Conservation (phyloP, 2,797 vertebrate species). For the Arremon brunneinucha region DNA sequence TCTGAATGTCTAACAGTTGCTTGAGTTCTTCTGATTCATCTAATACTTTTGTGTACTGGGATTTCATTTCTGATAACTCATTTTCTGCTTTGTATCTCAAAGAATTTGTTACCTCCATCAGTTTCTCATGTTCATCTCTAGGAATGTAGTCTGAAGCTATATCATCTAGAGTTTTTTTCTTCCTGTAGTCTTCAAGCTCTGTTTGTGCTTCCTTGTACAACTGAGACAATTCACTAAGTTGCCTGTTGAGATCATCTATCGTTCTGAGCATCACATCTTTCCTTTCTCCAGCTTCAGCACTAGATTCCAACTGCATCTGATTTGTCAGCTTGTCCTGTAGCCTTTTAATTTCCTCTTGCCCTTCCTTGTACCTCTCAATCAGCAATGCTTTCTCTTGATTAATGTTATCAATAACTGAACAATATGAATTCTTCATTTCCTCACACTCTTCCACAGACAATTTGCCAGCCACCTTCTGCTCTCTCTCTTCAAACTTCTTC, state of each 20-base stretch:
- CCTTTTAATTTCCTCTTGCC: slow-evolving; percentile 88
- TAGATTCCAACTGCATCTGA: slow-evolving; percentile 79
- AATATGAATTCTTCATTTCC: slow-evolving; percentile 78
- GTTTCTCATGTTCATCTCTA: slow-evolving; percentile 79
- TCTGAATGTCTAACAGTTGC: slow-evolving; percentile 82
- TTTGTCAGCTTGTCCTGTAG: slow-evolving; percentile 87
- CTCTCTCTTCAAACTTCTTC: slow-evolving; percentile 75
- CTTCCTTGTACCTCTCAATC: slow-evolving; percentile 85
- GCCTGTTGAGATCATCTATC: slow-evolving; percentile 85
- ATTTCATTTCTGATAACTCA: slow-evolving; percentile 76
- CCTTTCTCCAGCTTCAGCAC: slow-evolving; percentile 85
- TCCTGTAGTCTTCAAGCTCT: slow-evolving; percentile 80
- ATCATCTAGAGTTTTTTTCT: slow-evolving; percentile 71
- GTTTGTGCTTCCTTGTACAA: slow-evolving; percentile 89
- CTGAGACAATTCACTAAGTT: slow-evolving; percentile 87
- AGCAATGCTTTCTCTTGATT: slow-evolving; percentile 80
- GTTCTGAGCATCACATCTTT: slow-evolving; percentile 80
- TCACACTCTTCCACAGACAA: slow-evolving; percentile 75
- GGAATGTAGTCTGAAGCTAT: slow-evolving; percentile 65
- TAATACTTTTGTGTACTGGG: slow-evolving; percentile 74
- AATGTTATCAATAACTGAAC: slow-evolving; percentile 76
- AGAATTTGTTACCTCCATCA: slow-evolving; percentile 71
- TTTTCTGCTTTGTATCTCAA: slow-evolving; percentile 84
- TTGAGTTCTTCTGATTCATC: slow-evolving; percentile 81
- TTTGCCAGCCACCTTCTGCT: slow-evolving; percentile 17